Conservation (phyloP, 1,140 invertebrate species). For the Pissodes strobi region DNA sequence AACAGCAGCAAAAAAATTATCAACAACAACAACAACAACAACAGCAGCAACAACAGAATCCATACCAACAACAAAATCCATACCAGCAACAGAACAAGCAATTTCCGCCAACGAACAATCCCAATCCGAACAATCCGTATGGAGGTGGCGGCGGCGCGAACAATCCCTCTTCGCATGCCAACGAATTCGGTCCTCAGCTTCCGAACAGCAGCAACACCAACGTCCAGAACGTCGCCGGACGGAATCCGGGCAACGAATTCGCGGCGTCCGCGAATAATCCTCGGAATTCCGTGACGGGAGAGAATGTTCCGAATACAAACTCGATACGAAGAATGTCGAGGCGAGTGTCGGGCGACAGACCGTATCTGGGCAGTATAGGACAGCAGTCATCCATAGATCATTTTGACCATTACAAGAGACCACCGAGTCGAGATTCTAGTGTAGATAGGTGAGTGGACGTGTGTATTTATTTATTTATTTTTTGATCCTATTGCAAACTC, state of each 20-base stretch:
- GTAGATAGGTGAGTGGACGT: constrained; percentile 66
- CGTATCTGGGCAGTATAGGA: constrained; percentile 58
- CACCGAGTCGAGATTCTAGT: constrained; percentile 84
- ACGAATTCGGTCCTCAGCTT: constrained; percentile 28
- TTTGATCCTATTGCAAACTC: no score
- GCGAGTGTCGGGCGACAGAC: constrained; percentile 58
- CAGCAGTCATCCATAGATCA: constrained; percentile 67
- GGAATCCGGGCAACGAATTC: constrained; percentile 24
- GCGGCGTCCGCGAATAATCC: constrained; percentile 26
- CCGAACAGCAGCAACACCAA: constrained; percentile 9
- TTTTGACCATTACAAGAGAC: constrained; percentile 92
- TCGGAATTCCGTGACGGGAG: constrained; percentile 43
- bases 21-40: background rate
- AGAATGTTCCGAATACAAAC: constrained; percentile 35
- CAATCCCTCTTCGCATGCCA: constrained; percentile 16
- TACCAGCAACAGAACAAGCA: constrained; percentile 4
- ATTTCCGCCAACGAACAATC: constrained; percentile 6
- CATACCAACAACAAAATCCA: constrained; percentile 4
- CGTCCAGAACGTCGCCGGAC: constrained; percentile 6
- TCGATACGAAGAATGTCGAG: constrained; percentile 57
- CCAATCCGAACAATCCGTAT: constrained; percentile 18
- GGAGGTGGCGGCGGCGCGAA: constrained; percentile 2
- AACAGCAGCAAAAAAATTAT: constrained; percentile 14
- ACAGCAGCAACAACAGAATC: constrained; percentile 17
- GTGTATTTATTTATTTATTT: no score